Conservation (phyloP, 53 echinoderm and acorn worm genomes). For the Mesocentrotus franciscanus region DNA sequence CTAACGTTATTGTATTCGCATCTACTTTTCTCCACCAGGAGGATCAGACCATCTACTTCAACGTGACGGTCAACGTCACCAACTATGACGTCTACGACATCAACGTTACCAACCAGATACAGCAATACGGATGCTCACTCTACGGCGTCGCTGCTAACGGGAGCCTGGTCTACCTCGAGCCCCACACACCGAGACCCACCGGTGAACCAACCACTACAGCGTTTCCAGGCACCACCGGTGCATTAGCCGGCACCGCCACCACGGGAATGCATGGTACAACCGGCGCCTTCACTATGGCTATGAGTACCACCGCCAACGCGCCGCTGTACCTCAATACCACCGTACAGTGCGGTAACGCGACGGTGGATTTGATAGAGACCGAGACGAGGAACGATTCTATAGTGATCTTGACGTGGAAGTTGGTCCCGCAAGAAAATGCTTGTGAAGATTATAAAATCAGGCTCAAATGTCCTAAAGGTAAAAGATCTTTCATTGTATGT, state of each 20-base stretch:
- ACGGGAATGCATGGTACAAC: not conserved
- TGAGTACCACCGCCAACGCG: not conserved
- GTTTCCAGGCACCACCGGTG: conserved; percentile 2
- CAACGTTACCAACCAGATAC: conserved; percentile 55
- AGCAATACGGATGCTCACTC: conserved; percentile 48
- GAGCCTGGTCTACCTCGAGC: conserved; percentile 53
- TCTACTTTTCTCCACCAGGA: conserved; percentile 24
- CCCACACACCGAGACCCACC: conserved; percentile 29
- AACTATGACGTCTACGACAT: conserved; percentile 70
- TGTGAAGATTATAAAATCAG: conserved; percentile 81
- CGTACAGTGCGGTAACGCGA: conserved; percentile 77
- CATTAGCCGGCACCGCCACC: not conserved
- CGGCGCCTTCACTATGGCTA: conserved; percentile 19
- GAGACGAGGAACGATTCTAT: conserved; percentile 71
- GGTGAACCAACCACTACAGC: conserved; percentile 49
- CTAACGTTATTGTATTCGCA: not conserved
- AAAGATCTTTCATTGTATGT: conserved; percentile 1
- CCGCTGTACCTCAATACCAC: conserved; percentile 58
- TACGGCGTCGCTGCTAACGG: conserved; percentile 35
- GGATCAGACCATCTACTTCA: conserved; percentile 73
- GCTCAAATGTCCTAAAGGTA: conserved; percentile 72
- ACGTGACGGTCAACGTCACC: conserved; percentile 78
- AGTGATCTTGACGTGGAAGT: conserved; percentile 68
- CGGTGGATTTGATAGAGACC: conserved; percentile 61
- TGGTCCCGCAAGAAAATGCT: conserved; percentile 64